Percentiles rank a stretch among this genome's conserved stretches.
Evolutionary conservation across 2,888 invertebrate genomes (phyloP).

Genomic region (Cosmorhoe ocellata): DNA sequence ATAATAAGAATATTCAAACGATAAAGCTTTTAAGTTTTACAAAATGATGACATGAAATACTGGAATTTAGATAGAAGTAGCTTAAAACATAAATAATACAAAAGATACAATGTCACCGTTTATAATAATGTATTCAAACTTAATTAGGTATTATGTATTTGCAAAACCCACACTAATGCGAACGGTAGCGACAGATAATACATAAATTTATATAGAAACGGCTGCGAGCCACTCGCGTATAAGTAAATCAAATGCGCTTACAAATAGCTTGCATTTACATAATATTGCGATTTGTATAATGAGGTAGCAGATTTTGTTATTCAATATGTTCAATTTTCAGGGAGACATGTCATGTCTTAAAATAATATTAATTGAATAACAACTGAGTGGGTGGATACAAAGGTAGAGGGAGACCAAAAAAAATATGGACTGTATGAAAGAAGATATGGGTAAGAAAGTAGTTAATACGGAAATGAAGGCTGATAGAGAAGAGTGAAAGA

Average conservation of each 20-base stretch:
- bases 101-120: constrained; percentile 50
- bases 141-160: constrained; percentile 57
- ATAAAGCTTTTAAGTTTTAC: too few species aligned
- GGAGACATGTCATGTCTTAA: constrained; percentile 56
- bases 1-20: too few species aligned
- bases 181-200: constrained; percentile 72
- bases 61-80: constrained; percentile 32
- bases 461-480: too few species aligned
- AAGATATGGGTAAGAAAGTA: too few species aligned
- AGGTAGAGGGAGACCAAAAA: too few species aligned
- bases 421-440: too few species aligned
- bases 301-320: constrained; percentile 68
- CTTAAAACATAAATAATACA: constrained; percentile 45
- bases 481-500: too few species aligned
- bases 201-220: constrained; percentile 73
- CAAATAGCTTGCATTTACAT: constrained; percentile 74
- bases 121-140: constrained; percentile 52
- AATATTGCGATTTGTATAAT: constrained; percentile 78
- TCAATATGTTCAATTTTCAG: constrained; percentile 61
- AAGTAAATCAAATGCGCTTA: constrained; percentile 76
- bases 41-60: background rate
- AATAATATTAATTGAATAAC: constrained; percentile 45
- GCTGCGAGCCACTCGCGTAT: constrained; percentile 61
- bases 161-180: constrained; percentile 69
- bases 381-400: too few species aligned